Conservation (phyloP, 2,113 vertebrate genomes). For the Chlorodrepanis virens region DNA sequence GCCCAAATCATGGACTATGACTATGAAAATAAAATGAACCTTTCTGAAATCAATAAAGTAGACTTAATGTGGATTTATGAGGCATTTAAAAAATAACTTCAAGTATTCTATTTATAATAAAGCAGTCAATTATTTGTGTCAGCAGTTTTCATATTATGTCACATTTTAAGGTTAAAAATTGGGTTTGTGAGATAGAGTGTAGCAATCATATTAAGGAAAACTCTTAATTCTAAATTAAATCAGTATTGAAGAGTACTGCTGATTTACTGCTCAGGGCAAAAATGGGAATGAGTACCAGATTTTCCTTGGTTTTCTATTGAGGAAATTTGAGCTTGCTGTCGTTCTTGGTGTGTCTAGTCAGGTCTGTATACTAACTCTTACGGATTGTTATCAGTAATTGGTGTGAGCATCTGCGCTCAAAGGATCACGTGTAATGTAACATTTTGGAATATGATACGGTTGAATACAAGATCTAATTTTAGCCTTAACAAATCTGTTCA, state of each 20-base stretch:
- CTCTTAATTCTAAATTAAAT: background rate
- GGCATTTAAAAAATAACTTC: background rate
- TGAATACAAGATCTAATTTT: background rate
- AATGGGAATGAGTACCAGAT: background rate
- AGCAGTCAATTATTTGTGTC: constrained; percentile 35
- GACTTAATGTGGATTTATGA: constrained; percentile 26
- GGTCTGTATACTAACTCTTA: background rate
- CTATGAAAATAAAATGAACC: constrained; percentile 23
- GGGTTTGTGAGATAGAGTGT: background rate
- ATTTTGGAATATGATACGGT: background rate
- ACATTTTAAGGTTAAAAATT: background rate
- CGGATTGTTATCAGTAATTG: background rate
- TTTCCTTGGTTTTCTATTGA: background rate
- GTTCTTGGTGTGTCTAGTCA: background rate
- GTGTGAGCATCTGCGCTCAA: background rate
- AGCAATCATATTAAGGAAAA: background rate
- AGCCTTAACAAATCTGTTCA: background rate
- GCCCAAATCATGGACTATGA: background rate
- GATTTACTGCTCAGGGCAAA: background rate
- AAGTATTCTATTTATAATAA: constrained; percentile 22
- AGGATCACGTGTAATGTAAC: background rate
- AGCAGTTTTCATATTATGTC: background rate
- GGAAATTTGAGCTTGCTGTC: background rate
- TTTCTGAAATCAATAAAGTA: constrained; percentile 20
- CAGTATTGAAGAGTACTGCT: background rate